phyloP scores from a whole-genome alignment of 2,888 invertebrate genomes.

The Pandemis corylana region DNA sequence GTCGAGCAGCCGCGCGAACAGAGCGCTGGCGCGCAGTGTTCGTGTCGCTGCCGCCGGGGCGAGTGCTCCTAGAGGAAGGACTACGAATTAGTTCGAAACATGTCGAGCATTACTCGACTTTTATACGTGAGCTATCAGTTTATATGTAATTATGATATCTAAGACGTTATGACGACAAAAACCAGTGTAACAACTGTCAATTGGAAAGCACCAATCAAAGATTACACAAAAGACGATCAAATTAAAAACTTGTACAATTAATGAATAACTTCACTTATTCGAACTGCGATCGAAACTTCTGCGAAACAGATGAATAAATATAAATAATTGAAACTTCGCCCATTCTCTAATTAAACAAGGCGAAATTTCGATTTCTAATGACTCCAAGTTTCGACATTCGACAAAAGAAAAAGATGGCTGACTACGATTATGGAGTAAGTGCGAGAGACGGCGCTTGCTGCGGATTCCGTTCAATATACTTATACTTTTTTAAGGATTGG shows the following conservation, averaged over 20 bases:
- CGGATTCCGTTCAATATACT: neutral
- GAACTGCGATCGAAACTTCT: constrained; percentile 2
- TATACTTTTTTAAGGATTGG: no score
- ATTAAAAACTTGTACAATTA: constrained; percentile 33
- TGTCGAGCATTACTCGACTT: no score
- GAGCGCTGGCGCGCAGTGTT: no score
- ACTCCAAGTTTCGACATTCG: constrained; percentile 29
- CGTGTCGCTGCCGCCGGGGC: no score
- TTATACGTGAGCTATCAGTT: no score
- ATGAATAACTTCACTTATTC: constrained; percentile 11
- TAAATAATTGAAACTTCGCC: constrained; percentile 33
- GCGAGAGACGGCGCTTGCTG: neutral
- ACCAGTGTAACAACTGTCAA: no score
- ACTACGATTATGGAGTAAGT: constrained; percentile 3
- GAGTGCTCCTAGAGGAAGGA: no score
- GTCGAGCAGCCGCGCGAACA: no score
- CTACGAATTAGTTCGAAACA: no score
- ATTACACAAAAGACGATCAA: constrained; percentile 12
- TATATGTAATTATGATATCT: no score
- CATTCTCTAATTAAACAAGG: constrained; percentile 29
- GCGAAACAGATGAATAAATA: constrained; percentile 20
- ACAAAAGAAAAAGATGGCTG: constrained; percentile 24
- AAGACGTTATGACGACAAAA: no score
- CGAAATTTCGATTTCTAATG: constrained; percentile 37
- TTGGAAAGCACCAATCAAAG: neutral